Percentiles rank a stretch among this genome's conserved stretches.
Conservation (phyloP, 2,113 vertebrate species). For the Psilopsiagon aurifrons region DNA sequence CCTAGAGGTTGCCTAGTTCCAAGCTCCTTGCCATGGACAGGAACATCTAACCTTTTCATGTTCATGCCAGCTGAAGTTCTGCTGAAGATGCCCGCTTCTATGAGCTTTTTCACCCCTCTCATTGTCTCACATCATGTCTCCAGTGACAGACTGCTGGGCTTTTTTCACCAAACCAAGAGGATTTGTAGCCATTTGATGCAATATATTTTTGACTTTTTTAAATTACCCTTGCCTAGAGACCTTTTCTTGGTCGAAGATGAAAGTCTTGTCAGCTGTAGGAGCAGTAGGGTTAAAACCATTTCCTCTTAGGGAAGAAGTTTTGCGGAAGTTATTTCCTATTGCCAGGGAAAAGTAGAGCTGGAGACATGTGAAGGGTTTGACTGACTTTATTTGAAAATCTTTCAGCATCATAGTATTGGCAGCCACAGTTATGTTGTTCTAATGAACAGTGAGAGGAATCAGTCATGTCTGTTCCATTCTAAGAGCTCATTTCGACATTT, state of each 20-base stretch:
- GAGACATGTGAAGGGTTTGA: not conserved
- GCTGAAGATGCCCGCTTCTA: not conserved
- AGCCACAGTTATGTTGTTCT: not conserved
- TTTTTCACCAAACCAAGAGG: not conserved
- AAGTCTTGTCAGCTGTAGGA: not conserved
- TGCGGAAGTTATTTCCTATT: slow-evolving; percentile 1
- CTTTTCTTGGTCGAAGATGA: not conserved
- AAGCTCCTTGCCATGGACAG: not conserved
- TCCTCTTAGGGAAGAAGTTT: not conserved
- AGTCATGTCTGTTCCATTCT: not conserved
- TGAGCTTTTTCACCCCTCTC: not conserved
- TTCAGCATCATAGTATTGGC: not conserved
- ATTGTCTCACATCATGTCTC: not conserved
- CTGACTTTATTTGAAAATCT: not conserved
- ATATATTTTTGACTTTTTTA: not conserved
- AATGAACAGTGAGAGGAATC: not conserved
- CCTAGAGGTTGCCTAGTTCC: not conserved
- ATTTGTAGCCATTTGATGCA: not conserved
- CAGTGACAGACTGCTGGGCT: not conserved
- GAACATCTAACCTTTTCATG: not conserved
- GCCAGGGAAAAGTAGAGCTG: not conserved
- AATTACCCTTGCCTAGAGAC: not conserved
- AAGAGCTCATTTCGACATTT: not conserved
- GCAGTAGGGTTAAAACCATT: not conserved
- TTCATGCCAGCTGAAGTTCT: not conserved